Base-by-base conservation (phyloP, 2,113 vertebrate genomes). In the Euleptes europaea region DNA sequence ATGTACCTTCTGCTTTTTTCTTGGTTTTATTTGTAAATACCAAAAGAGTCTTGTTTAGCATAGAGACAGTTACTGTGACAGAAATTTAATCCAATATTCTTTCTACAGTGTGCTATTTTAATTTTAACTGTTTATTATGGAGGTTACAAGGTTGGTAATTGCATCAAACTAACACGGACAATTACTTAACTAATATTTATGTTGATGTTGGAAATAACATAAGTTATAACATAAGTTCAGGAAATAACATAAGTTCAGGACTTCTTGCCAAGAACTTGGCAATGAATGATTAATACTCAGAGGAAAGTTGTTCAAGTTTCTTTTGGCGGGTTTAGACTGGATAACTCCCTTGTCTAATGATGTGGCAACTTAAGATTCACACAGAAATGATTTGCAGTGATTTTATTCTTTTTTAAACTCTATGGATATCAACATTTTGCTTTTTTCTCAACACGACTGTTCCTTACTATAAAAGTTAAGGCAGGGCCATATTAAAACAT, bases 221-320 rank as follows among this genome's bases (percentile, higher is more conserved):
- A n/a, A n/a, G n/a, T n/a, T n/a, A n/a, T n/a, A n/a, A n/a, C n/a
- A 76, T n/a, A 63, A 91, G 84, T 91, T 92, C 83, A 90, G 60
- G 74, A 84, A n/a, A n/a, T n/a, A n/a, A n/a, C n/a, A 76, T n/a
- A 63, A 91, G 84, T 91, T 92, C 83, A 90, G 60, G 74, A 84
- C 79, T 86, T 82, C 90, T 88, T 88, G 44, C 78, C 69, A 83
- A 78, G 49, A 80, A 44, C 88, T 88, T 85, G 87, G 82, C 88
- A 94, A 88, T 88, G 86, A 92, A 69, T 85, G 90, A 94, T 93
- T 92, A 92, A 92, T 88, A 86, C 84, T 74, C 85, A 88, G 85
- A 92, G 87, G 88, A 94, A 92, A 90, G 88, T 88, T 93, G 83
- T 90, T 1, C 0, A 76, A 80, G 88, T 94, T 94, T 95, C 90